Conservation (phyloP, 2,113 vertebrate species). For the Murina feae region DNA sequence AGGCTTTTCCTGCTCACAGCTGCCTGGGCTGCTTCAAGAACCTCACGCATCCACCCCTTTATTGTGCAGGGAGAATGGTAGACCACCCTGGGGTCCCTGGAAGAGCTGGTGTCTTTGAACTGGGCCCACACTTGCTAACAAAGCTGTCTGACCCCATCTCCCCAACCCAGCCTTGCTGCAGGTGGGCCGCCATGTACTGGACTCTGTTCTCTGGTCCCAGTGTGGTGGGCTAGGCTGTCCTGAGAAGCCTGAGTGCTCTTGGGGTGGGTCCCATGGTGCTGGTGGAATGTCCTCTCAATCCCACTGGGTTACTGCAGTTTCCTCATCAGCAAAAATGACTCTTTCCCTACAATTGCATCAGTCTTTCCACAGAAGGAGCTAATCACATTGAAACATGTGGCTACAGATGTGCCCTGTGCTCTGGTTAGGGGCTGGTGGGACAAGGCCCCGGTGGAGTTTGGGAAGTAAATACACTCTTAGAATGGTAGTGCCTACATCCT, state of each 20-base stretch:
- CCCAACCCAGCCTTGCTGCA: too few species aligned
- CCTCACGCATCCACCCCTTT: rapidly evolving
- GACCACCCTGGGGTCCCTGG: not conserved
- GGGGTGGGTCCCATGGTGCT: not conserved
- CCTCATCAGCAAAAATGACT: constrained; percentile 63
- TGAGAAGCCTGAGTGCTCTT: not conserved
- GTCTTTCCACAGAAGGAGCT: constrained; percentile 49
- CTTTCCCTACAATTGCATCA: constrained; percentile 62
- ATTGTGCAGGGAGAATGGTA: not conserved
- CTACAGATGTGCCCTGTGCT: not conserved
- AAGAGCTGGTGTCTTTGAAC: not conserved
- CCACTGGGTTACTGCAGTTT: not conserved
- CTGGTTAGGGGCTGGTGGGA: not conserved
- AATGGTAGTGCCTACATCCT: too few species aligned
- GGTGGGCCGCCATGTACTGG: rapidly evolving
- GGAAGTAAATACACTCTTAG: not conserved
- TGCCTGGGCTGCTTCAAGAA: not conserved
- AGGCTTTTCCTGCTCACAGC: not conserved
- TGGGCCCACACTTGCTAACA: not conserved
- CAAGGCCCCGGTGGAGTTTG: not conserved
- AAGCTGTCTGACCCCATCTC: too few species aligned
- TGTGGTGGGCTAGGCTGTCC: not conserved
- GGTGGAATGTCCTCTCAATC: not conserved
- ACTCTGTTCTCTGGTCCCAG: not conserved
- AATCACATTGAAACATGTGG: constrained; percentile 45